phyloP scores from a whole-genome alignment of 2,113 vertebrate genomes.

The Nothoprocta pentlandii region DNA sequence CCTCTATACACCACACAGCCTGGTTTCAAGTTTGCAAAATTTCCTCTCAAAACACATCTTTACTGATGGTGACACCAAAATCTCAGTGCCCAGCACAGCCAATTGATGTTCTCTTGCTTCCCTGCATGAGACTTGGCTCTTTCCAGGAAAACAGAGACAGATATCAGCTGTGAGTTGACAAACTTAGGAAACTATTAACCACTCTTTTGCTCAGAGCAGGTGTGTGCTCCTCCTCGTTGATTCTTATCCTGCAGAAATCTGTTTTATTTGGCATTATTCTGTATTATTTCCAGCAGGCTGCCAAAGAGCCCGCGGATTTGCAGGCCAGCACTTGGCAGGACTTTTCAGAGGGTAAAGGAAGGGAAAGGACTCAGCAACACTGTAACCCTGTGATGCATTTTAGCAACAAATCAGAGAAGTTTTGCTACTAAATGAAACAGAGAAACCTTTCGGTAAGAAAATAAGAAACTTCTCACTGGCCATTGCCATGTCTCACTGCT shows the following conservation, averaged over 20 bases:
- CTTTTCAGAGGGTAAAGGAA: too few species aligned
- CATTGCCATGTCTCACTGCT: too few species aligned
- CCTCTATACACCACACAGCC: accelerated
- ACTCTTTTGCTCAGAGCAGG: background rate
- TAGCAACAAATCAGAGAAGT: background rate
- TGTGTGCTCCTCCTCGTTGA: too few species aligned
- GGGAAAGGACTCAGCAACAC: background rate
- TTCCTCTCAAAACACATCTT: background rate
- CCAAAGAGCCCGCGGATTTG: too few species aligned
- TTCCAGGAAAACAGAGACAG: background rate
- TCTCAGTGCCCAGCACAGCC: background rate
- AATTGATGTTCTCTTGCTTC: accelerated
- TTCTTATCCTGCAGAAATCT: background rate
- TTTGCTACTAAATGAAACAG: background rate
- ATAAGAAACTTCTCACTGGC: too few species aligned
- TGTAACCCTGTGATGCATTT: accelerated
- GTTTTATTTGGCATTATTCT: background rate
- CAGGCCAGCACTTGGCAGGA: too few species aligned
- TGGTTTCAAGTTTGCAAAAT: background rate
- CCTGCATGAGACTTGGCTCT: accelerated
- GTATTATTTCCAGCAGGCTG: background rate
- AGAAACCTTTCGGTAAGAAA: background rate
- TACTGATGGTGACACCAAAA: accelerated
- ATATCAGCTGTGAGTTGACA: background rate
- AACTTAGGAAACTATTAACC: background rate